These are phyloP conservation scores for Sphinx pinastri DNA, from an alignment of 2,888 invertebrate genomes.

Conservation along the genomic window DNA sequence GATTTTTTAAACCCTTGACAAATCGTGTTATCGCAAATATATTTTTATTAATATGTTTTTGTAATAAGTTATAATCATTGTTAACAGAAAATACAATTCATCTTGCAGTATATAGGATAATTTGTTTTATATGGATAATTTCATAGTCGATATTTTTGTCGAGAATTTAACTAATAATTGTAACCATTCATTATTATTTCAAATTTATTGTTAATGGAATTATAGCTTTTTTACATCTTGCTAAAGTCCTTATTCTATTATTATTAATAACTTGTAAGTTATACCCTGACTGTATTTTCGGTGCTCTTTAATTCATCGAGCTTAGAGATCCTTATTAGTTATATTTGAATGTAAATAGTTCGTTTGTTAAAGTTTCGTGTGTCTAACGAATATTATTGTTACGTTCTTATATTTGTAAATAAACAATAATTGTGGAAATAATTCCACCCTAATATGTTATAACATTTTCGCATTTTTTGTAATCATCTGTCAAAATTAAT, in stretches of 20 bases:
- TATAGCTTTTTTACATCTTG: not conserved
- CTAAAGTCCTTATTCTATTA: slow-evolving; percentile 6
- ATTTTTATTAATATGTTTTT: too few species aligned
- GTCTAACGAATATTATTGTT: slow-evolving; percentile 10
- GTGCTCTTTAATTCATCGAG: slow-evolving; percentile 21
- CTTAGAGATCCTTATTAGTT: slow-evolving; percentile 3
- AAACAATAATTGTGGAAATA: not conserved
- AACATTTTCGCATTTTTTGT: too few species aligned
- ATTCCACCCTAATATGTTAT: not conserved
- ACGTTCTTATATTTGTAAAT: not conserved
- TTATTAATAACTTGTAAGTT: not conserved
- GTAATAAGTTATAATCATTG: too few species aligned
- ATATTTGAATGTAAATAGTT: not conserved
- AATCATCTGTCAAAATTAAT: too few species aligned
- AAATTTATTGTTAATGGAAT: not conserved
- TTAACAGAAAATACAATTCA: too few species aligned
- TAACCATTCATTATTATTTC: too few species aligned
- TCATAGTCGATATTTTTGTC: too few species aligned
- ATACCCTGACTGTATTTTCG: slow-evolving; percentile 5
- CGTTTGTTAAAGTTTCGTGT: slow-evolving; percentile 11
- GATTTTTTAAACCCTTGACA: too few species aligned
- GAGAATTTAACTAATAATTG: too few species aligned
- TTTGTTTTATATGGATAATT: too few species aligned
- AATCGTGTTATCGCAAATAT: too few species aligned
- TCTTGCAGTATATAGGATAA: too few species aligned